Base-by-base conservation (phyloP, 1,140 invertebrate genomes). In the Harpegnathos saltator region DNA sequence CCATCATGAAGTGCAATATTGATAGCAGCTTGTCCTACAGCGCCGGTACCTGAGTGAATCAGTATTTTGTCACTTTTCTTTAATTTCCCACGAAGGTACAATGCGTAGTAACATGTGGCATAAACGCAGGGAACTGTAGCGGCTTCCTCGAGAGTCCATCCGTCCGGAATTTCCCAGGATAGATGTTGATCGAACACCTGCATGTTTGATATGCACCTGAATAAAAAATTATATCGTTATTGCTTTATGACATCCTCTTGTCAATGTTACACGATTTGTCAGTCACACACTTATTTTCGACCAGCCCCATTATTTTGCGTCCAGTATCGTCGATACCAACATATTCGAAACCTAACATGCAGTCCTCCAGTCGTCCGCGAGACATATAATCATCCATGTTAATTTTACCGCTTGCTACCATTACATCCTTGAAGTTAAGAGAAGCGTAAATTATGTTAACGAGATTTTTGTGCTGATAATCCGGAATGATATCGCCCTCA, bases 101-200 rank as follows among this genome's bases (percentile, higher is more conserved):
- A 95, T 17, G 97, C 97, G 92, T 98, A 98, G 85, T 97, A 97
- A 3, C 96, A 97, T 0, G 98, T 99, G 63, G 95, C 95, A 91
- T 98, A 99, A 9, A 97, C 97, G 1, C 97, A 97, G 1, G 98
- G 98, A 0, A 99, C 95, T 0, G 98, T 98, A 0, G 97, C 97
- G 1, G 98, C 98, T 62, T 99, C 97, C 91, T 97, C 96, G 33
- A 99, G 93, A 2, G 95, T 95, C 98, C 98, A 99, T 3, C 95
- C 88, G 0, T 97, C 95, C 1, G 98, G 98, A 33, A 99, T 95
- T 7, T 96, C 91, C 97, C 97, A 98, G 24, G 96, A 89, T 4
- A 98, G 95, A 24, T 94, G 90, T 52, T 94, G 93, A 89, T 97
- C 96, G 26, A 94, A 95, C 59, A 95, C 68, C 75, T 96, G n/a